Percentiles rank a stretch among this genome's conserved stretches.
Evolutionary conservation across 2,113 vertebrate species (phyloP).

Genomic region (Pandion haliaetus): DNA sequence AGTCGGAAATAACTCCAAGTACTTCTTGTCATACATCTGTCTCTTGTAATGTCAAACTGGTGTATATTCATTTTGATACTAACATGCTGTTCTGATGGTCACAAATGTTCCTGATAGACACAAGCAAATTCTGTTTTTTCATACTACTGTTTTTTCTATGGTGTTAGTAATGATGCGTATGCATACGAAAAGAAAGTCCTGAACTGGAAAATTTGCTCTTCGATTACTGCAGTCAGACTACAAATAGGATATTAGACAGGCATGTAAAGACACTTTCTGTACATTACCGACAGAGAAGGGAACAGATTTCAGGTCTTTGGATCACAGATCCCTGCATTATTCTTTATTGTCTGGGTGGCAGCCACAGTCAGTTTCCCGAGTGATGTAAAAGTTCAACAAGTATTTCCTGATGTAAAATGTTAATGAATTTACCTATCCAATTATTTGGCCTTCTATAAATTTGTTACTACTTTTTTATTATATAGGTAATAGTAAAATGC

Average conservation of each 20-base stretch:
- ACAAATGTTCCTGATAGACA: neutral
- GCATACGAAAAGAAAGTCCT: neutral
- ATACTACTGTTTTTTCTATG: neutral
- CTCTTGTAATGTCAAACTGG: neutral
- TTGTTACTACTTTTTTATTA: constrained; percentile 3
- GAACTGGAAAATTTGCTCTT: neutral
- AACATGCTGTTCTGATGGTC: neutral
- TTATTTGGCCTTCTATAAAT: neutral
- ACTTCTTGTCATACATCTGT: neutral
- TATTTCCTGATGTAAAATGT: constrained; percentile 3
- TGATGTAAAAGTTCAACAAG: neutral
- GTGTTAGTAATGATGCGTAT: neutral
- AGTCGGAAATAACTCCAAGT: neutral
- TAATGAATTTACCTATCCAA: neutral
- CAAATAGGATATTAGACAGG: neutral
- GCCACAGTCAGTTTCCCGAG: neutral
- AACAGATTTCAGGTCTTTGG: neutral
- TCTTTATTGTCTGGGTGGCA: neutral
- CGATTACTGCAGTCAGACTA: neutral
- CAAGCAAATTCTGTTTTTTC: neutral
- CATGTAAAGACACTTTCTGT: neutral
- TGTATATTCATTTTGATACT: neutral
- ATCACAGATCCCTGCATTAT: neutral
- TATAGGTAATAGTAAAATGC: neutral
- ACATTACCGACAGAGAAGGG: neutral